Conservation (phyloP, 1,140 invertebrate species). For the Trigoniulus corallinus region DNA sequence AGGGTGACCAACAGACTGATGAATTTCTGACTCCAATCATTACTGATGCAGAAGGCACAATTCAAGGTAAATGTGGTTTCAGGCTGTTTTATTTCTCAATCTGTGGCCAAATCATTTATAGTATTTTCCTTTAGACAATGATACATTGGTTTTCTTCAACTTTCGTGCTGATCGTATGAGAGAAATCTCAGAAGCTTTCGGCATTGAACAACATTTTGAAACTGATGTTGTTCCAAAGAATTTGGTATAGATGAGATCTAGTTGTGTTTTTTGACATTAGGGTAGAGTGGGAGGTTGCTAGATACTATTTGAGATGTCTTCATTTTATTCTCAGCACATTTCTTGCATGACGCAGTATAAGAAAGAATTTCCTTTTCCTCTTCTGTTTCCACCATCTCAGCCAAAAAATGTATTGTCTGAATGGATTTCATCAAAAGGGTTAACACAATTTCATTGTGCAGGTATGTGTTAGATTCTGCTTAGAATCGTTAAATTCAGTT, state of each 20-base stretch:
- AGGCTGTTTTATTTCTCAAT: not conserved
- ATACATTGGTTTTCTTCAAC: conserved; percentile 32
- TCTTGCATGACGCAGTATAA: conserved; percentile 32
- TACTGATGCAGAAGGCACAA: conserved; percentile 20
- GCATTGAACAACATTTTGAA: conserved; percentile 24
- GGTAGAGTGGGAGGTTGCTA: not conserved
- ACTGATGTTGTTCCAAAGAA: conserved; percentile 20
- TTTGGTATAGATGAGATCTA: conserved; percentile 13
- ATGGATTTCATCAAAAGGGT: conserved; percentile 22
- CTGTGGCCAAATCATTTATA: conserved; percentile 2
- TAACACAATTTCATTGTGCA: conserved; percentile 30
- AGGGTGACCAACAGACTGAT: conserved; percentile 24
- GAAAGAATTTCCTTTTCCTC: conserved; percentile 28
- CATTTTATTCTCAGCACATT: conserved; percentile 13
- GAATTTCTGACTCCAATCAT: conserved; percentile 34
- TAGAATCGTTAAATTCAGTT: not conserved
- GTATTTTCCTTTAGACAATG: conserved; percentile 20
- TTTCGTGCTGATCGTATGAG: conserved; percentile 32
- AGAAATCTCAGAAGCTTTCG: conserved; percentile 28
- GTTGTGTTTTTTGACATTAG: not conserved
- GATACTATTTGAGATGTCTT: not conserved
- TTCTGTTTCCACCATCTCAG: conserved; percentile 26
- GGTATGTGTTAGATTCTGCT: conserved; percentile 11
- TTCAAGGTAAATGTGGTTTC: conserved; percentile 22
- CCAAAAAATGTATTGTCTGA: conserved; percentile 31